These are phyloP conservation scores for Epizoanthus ramosus DNA, from an alignment of 92 coral and sea anemone genomes.

Conservation along the genomic window DNA sequence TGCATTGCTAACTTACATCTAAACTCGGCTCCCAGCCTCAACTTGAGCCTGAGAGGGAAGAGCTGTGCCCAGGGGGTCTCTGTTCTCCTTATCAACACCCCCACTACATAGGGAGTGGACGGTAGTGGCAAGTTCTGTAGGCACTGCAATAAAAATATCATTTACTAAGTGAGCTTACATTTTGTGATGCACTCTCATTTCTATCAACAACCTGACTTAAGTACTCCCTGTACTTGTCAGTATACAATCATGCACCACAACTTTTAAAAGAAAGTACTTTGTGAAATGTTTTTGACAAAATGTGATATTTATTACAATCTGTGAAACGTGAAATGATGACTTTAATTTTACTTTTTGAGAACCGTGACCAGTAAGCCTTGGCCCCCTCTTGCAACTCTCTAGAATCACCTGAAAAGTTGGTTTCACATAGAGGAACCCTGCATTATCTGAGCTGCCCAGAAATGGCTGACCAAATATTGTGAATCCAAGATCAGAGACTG, in stretches of 20 bases:
- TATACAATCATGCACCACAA: too few species aligned
- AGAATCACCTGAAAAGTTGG: conserved; percentile 92
- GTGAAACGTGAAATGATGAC: too few species aligned
- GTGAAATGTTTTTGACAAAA: too few species aligned
- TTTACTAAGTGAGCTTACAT: background rate
- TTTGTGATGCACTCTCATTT: background rate
- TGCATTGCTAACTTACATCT: conserved; percentile 69
- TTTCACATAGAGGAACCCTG: conserved; percentile 93
- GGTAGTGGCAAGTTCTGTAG: conserved; percentile 87
- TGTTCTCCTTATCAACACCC: conserved; percentile 80
- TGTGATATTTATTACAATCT: too few species aligned
- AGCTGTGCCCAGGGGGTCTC: conserved; percentile 99
- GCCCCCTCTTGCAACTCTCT: too few species aligned
- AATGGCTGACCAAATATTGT: conserved; percentile 99
- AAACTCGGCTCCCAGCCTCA: conserved; percentile 97
- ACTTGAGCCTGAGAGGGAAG: conserved; percentile 89
- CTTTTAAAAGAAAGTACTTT: too few species aligned
- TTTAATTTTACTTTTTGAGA: too few species aligned
- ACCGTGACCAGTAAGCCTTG: too few species aligned
- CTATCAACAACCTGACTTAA: too few species aligned
- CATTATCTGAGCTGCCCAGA: conserved; percentile 92
- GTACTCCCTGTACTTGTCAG: too few species aligned
- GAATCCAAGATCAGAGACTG: conserved; percentile 96
- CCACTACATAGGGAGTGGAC: conserved; percentile 86
- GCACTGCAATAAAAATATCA: conserved; percentile 63